Percentiles rank a stretch among this genome's conserved stretches.
These are phyloP conservation scores for Clarias gariepinus DNA, from an alignment of 2,113 vertebrate species.

Conservation along the genomic window DNA sequence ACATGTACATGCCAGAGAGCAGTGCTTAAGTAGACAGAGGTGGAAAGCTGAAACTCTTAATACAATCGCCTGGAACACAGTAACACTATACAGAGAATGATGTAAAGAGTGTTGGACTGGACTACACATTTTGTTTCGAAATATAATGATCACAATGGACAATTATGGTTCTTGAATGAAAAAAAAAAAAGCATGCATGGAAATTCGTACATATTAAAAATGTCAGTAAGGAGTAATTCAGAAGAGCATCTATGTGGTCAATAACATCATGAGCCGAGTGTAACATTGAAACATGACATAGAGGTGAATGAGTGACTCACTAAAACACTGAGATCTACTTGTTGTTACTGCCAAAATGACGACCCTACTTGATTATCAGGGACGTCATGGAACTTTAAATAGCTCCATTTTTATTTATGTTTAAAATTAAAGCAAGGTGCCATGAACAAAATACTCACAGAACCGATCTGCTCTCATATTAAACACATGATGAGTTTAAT, in stretches of 20 bases:
- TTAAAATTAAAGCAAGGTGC: not conserved
- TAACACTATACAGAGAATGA: not conserved
- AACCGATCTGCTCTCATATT: not conserved
- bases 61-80: conserved; percentile 19
- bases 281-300: not conserved
- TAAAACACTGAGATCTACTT: not conserved
- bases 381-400: not conserved
- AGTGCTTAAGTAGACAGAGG: conserved; percentile 17
- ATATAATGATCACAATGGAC: not conserved
- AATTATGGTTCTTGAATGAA: not conserved
- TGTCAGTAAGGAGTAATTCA: not conserved
- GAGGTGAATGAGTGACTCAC: not conserved
- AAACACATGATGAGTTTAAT: not conserved
- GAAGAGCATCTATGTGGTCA: not conserved
- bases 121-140: not conserved
- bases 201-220: not conserved
- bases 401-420: not conserved
- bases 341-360: not conserved
- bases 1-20: conserved; percentile 49
- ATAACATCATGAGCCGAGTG: not conserved
- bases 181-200: not conserved
- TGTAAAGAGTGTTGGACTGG: not conserved
- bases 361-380: not conserved
- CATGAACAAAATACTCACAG: not conserved
- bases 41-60: not conserved